Base-by-base conservation (phyloP, 1,140 invertebrate species). In the Atta colombica region DNA sequence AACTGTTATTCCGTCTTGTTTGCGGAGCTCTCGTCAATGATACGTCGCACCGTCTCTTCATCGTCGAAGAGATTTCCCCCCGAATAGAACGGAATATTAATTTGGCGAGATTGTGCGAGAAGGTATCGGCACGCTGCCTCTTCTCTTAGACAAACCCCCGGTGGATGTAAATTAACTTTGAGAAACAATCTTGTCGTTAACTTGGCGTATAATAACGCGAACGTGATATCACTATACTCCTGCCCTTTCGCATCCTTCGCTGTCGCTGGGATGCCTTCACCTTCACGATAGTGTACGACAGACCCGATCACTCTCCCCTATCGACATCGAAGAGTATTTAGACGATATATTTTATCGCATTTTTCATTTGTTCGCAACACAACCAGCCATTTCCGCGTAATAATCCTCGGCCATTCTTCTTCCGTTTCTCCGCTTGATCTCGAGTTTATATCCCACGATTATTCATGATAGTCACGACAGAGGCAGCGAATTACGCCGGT, bases 141-240 rank as follows among this genome's bases (percentile, higher is more conserved):
- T 68, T 68, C 75, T 77, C 68, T 61, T 21, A 69, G 31, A 53
- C 75, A 25, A 21, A 39, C 16, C 65, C 65, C 78, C 39, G 72
- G 78, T 81, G 84, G 77, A 91, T 85, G 91, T 87, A 90, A 92
- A 93, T 93, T 88, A 93, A 92, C 91, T 91, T 88, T 88, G 91
- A 87, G 87, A 86, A 93, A 92, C 89, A 89, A 90, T 91, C 89
- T 91, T 85, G 86, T 69, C 72, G 87, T 89, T 92, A 90, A 92
- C 86, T 92, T 85, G 75, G 65, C 77, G 91, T 88, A 84, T 92
- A 92, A 92, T 92, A 89, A 89, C 86, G 80, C 87, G 84, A 80
- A 66, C 89, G 71, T 28, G 82, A 80, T 87, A 89, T 86, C 90
- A 77, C 39, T 35, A 39, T 28, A 74, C 66, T 82, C 72, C 69